Evolutionary conservation across 2,888 invertebrate genomes (phyloP).

Genomic region (Folsomia manolachei): DNA sequence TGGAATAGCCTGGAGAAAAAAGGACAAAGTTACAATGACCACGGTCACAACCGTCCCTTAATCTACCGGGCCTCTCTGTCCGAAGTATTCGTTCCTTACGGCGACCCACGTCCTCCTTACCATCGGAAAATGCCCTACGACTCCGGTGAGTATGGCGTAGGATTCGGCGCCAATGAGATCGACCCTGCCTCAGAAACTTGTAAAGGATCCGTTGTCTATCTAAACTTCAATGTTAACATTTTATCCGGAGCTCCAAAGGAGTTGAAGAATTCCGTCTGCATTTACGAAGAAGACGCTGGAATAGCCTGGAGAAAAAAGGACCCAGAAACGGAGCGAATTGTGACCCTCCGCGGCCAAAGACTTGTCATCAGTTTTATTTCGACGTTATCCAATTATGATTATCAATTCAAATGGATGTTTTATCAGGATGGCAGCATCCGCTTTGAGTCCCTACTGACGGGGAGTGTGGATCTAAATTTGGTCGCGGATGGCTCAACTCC

Average conservation of each 20-base stretch:
- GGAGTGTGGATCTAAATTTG: conserved; percentile 23
- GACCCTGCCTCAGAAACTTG: conserved; percentile 20
- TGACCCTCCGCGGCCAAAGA: conserved; percentile 16
- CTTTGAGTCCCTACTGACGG: conserved; percentile 24
- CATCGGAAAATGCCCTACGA: too few relatives aligned
- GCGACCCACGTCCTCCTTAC: too few relatives aligned
- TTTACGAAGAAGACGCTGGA: conserved; percentile 37
- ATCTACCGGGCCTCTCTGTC: conserved; percentile 17
- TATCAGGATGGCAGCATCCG: conserved; percentile 35
- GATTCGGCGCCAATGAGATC: conserved; percentile 18
- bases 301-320: conserved; percentile 34
- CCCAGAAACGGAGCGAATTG: conserved; percentile 12
- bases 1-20: conserved; percentile 30
- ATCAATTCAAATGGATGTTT: conserved; percentile 31
- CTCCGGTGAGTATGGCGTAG: conserved; percentile 38
- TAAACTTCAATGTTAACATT: conserved; percentile 21
- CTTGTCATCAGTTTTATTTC: conserved; percentile 14
- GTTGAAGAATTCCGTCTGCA: conserved; percentile 24
- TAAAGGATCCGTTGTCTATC: conserved; percentile 25
- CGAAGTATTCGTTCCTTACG: too few relatives aligned
- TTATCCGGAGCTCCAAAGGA: conserved; percentile 15
- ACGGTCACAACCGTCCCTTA: neutral
- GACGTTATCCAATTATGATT: conserved; percentile 34
- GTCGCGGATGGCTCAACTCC: conserved; percentile 1
- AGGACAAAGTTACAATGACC: conserved; percentile 14